Evolutionary conservation across 2,888 invertebrate species (phyloP).

Genomic region (Rutpela maculata): DNA sequence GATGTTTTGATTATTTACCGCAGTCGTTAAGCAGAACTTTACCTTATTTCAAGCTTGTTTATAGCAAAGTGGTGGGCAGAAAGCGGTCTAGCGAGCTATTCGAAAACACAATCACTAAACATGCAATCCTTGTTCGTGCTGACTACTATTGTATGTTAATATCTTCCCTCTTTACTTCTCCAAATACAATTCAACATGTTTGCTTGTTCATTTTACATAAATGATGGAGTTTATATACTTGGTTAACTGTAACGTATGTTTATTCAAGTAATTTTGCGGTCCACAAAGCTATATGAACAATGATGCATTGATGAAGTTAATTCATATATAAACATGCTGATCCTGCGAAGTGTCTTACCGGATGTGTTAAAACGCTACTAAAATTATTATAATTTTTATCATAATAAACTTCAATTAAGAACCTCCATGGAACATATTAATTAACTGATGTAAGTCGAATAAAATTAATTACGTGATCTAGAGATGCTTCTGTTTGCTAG

Average conservation of each 20-base stretch:
- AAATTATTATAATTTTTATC: slow-evolving; percentile 7
- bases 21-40: slow-evolving; percentile 35
- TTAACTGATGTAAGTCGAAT: too few species aligned
- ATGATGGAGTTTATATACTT: slow-evolving; percentile 33
- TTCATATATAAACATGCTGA: not conserved
- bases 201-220: slow-evolving; percentile 32
- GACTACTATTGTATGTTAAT: slow-evolving; percentile 50
- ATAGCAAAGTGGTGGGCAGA: slow-evolving; percentile 36
- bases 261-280: slow-evolving; percentile 30
- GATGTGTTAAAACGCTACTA: not conserved
- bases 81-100: slow-evolving; percentile 38
- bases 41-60: slow-evolving; percentile 40
- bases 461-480: too few species aligned
- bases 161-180: slow-evolving; percentile 42
- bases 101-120: slow-evolving; percentile 46
- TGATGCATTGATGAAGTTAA: slow-evolving; percentile 8
- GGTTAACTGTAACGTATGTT: slow-evolving; percentile 34
- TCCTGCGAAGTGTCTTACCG: slow-evolving; percentile 1
- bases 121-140: slow-evolving; percentile 46
- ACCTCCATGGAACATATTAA: too few species aligned
- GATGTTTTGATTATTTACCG: slow-evolving; percentile 38
- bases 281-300: slow-evolving; percentile 22
- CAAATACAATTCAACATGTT: slow-evolving; percentile 23
- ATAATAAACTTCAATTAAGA: not conserved
- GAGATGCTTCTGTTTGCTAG: too few species aligned